These are phyloP conservation scores for Eriocheir sinensis DNA, from an alignment of 1,140 invertebrate genomes.

Conservation along the genomic window DNA sequence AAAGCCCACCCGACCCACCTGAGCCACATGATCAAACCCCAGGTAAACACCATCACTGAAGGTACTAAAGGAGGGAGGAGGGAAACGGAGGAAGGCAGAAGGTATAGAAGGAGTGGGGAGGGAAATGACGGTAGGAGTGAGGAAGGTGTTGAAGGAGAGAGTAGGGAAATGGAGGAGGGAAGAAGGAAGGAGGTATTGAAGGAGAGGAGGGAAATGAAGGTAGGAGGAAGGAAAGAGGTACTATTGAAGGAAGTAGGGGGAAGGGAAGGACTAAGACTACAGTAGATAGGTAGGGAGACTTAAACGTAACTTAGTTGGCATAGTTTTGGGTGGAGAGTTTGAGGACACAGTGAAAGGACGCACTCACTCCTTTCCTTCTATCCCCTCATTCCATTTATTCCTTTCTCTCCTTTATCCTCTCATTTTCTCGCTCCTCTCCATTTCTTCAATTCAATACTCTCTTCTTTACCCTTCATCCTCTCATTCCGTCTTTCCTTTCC, in stretches of 20 bases:
- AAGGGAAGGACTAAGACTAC: background rate
- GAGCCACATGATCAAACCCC: too few species aligned
- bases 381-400: background rate
- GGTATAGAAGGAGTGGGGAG: too few species aligned
- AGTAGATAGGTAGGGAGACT: background rate
- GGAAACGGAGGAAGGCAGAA: too few species aligned
- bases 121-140: too few species aligned
- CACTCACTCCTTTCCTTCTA: background rate
- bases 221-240: background rate
- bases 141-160: too few species aligned
- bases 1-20: background rate
- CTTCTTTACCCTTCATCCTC: background rate
- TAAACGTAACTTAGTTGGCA: too few species aligned
- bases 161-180: background rate
- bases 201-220: background rate
- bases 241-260: background rate
- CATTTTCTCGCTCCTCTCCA: background rate
- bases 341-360: background rate
- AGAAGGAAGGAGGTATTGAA: too few species aligned
- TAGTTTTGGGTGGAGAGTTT: too few species aligned
- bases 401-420: constrained; percentile 9
- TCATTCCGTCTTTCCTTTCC: background rate
- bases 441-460: background rate
- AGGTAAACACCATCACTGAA: background rate
- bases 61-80: background rate